A percentile compares a stretch with the other conserved stretches of the same genome.
Evolutionary conservation across 2,113 vertebrate species (phyloP).

Genomic region (Dipodomys ordii): DNA sequence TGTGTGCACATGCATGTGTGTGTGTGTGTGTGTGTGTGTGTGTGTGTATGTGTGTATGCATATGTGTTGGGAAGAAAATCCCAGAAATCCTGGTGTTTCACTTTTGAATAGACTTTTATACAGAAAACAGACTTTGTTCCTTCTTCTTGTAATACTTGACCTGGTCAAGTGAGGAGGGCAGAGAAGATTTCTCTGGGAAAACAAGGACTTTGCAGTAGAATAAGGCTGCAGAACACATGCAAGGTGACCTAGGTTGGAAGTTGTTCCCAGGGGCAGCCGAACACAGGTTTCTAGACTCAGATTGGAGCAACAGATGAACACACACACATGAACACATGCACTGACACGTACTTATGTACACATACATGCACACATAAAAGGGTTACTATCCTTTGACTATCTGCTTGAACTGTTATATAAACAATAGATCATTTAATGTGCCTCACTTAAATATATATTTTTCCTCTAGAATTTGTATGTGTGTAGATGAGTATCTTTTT

Average conservation of each 20-base stretch:
- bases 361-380: neutral
- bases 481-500: neutral
- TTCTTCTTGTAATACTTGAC: neutral
- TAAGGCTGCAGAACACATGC: neutral
- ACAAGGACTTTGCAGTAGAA: neutral
- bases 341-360: no score
- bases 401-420: neutral
- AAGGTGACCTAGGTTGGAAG: neutral
- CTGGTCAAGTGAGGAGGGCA: neutral
- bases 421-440: neutral
- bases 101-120: neutral
- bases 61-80: neutral
- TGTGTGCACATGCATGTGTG: neutral
- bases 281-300: neutral
- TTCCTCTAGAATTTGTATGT: neutral
- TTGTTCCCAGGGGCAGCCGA: neutral
- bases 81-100: neutral
- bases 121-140: neutral
- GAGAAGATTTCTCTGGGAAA: neutral
- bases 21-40: neutral
- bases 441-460: neutral
- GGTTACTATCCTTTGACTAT: neutral
- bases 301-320: neutral
- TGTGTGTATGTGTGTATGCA: rapidly evolving
- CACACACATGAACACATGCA: no score